Percentiles rank a stretch among this genome's conserved stretches.
Evolutionary conservation across 2,797 vertebrate genomes (phyloP).

Genomic region (Poeciliopsis paucimaculata): DNA sequence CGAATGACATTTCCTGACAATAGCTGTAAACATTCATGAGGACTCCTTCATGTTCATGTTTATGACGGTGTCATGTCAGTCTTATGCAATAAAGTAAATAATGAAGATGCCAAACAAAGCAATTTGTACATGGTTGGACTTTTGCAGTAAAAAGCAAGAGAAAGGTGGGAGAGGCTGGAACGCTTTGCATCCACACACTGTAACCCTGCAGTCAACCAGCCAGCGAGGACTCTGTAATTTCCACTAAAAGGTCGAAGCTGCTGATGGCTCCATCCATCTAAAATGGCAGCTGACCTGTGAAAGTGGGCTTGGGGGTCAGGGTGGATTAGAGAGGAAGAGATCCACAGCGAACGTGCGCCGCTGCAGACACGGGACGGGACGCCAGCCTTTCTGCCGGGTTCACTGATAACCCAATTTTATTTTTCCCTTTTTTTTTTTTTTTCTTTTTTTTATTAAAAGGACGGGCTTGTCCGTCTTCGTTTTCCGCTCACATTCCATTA

Average conservation of each 20-base stretch:
- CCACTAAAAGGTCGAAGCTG: constrained; percentile 65
- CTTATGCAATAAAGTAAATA: too few relatives aligned
- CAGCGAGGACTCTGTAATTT: constrained; percentile 59
- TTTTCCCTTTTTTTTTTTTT: too few relatives aligned
- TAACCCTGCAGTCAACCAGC: constrained; percentile 32
- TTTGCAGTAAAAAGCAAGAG: neutral
- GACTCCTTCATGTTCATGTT: too few relatives aligned
- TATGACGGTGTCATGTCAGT: too few relatives aligned
- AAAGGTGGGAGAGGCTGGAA: neutral
- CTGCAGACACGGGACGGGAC: neutral
- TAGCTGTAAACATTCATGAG: too few relatives aligned
- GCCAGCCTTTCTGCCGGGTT: neutral
- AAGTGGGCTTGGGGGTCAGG: constrained; percentile 55
- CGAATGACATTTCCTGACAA: too few relatives aligned
- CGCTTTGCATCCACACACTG: constrained; percentile 12
- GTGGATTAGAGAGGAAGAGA: constrained; percentile 34
- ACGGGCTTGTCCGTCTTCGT: constrained; percentile 11
- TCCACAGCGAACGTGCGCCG: constrained; percentile 2
- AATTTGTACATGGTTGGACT: neutral
- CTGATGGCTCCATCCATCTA: constrained; percentile 73
- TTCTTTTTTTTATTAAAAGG: neutral
- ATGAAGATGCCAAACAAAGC: too few relatives aligned
- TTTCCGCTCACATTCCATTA: constrained; percentile 47
- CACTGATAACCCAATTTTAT: neutral
- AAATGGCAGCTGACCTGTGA: constrained; percentile 65